Evolutionary conservation across 2,888 invertebrate species (phyloP), one percentile per base, ranked within the genome.

Genomic region (Diabrotica balteata): DNA sequence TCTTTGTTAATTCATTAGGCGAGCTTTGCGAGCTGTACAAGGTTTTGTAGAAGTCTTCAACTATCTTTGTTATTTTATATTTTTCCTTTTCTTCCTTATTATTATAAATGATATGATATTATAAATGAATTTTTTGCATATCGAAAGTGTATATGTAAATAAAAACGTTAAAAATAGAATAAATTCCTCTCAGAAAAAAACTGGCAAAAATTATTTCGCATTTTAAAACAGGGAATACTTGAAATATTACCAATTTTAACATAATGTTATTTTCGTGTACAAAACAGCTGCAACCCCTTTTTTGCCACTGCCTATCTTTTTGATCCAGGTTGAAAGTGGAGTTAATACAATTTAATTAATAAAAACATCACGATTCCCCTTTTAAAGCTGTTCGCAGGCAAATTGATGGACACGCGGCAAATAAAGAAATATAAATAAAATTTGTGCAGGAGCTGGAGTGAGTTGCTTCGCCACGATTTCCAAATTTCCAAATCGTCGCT

Each of bases 391-490:
- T 66, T 63, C 55, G 57, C 58, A 64, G 62, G 63, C 60, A 59
- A 70, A 67, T 70, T 70, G 70, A 70, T 64, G 67, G 65, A 65
- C 70, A 67, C 65, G 65, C 46, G 54, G 54, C 62, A 70, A 70
- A 70, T 70, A 67, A 69, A 69, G 69, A 69, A 70, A 70, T 70
- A 67, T 70, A 70, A 69, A 64, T 59, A 64, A 55, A 67, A 66
- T 66, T 58, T 60, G 55, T 65, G 57, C 58, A 43, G 51, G 44
- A 42, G 43, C 17, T 55, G 57, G 2, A 11, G 45, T 43, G 8
- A 11, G 45, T 43, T 43, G 57, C 53, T 53, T 62, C 17, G 61
- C 45, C 61, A 62, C 61, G 53, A 8, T 11, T 62, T 54, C 57
- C 11, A 46, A 58, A 58, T 32, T 32, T 32, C 32, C 5, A 32